Evolutionary conservation across 2,888 invertebrate genomes (phyloP).

Genomic region (Drosophila recens): DNA sequence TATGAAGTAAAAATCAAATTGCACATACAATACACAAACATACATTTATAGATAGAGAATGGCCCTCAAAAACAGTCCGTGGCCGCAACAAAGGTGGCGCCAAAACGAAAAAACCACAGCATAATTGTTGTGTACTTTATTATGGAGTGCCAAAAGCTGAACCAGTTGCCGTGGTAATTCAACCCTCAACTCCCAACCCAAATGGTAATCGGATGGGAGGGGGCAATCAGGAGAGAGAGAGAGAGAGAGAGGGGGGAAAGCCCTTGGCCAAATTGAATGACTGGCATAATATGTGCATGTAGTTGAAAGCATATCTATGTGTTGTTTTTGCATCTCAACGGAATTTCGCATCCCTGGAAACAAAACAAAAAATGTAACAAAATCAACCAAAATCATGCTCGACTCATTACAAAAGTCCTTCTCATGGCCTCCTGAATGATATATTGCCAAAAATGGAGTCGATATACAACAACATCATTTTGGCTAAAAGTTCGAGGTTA

Average conservation of each 20-base stretch:
- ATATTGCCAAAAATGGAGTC: slow-evolving; percentile 1
- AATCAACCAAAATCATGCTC: slow-evolving; percentile 69
- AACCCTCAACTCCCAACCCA: too few species aligned
- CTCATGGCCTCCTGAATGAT: slow-evolving; percentile 52
- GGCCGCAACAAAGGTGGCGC: slow-evolving; percentile 33
- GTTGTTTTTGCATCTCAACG: slow-evolving; percentile 34
- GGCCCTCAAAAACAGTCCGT: slow-evolving; percentile 2
- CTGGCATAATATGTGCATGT: slow-evolving; percentile 43
- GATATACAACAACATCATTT: slow-evolving; percentile 1
- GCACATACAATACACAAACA: slow-evolving; percentile 3
- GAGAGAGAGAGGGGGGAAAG: background rate
- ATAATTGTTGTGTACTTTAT: slow-evolving; percentile 68
- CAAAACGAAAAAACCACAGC: slow-evolving; percentile 49
- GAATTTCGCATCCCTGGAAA: slow-evolving; percentile 26
- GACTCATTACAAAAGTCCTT: slow-evolving; percentile 71
- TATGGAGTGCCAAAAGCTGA: slow-evolving; percentile 32
- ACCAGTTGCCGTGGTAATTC: slow-evolving; percentile 12
- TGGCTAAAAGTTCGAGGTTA: slow-evolving; percentile 1
- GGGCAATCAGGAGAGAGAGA: background rate
- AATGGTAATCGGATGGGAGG: background rate
- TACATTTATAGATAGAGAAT: background rate
- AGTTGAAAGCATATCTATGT: slow-evolving; percentile 6
- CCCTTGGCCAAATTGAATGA: slow-evolving; percentile 64
- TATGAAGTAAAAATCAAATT: slow-evolving; percentile 16
- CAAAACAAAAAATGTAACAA: slow-evolving; percentile 1